Base-by-base conservation (phyloP, 2,797 vertebrate genomes). In the Enteromius fasciolatus region DNA sequence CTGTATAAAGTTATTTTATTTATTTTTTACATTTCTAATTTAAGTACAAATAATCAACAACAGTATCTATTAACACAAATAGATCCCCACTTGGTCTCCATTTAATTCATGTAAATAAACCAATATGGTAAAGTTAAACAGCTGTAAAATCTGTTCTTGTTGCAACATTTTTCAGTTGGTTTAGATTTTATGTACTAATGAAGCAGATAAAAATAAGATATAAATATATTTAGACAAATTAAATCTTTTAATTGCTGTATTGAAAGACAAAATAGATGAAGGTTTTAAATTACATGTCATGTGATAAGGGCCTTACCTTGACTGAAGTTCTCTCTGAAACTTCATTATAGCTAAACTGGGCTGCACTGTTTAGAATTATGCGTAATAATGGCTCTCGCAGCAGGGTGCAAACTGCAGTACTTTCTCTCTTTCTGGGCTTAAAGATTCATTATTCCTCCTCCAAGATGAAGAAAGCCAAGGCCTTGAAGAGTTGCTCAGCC, bases 401-500 rank as follows among this genome's bases (percentile, higher is more conserved):
- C 81, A 78, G 46, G 25, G 15, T 75, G 59, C 44, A 67, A 80
- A 70, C 84, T 39, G 52, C 82, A 82, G 25, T 70, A 28, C 41
- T 73, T 41, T 54, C 23, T 23, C 61, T 48, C 48, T n/a, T 44
- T 44, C 14, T 23, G 33, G 18, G 39, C 59, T 84, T 86, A 83
- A 82, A 78, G 44, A 86, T 80, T 86, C 28, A 80, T 85, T 44
- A 66, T 74, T 50, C 50, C 44, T 50, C 57, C 63, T 75, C 66
- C 61, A 41, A 83, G 68, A 85, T 84, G 57, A 82, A 84, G 79
- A 84, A n/a, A 83, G 63, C 59, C 66, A 23, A 28, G 9, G 28
- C 76, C 77, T 73, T 33, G 59, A 84, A 67, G 74, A 85, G 54
- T 69, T 83, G 73, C 69, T 83, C 68, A 52, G 79, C 76, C 57